Base-by-base conservation (phyloP, 1,140 invertebrate species). In the Eciton burchellii region DNA sequence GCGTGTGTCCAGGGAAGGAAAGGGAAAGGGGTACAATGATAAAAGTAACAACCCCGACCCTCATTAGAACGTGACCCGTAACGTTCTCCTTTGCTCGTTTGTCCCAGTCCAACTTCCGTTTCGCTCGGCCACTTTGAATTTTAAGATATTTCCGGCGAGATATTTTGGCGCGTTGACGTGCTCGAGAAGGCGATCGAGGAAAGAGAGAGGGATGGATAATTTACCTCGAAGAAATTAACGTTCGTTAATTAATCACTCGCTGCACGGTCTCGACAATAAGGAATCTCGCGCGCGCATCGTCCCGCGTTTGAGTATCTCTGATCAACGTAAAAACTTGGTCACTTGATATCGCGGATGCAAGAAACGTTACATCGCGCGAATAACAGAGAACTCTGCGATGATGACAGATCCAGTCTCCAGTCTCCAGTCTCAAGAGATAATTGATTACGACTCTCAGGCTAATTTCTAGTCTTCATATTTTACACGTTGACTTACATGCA, bases 11-110 rank as follows among this genome's bases (percentile, higher is more conserved):
- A 83, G 82, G 35, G 35, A 35, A 35, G 35, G 6, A 35, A 6
- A 35, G 35, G 35, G 35, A 35, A 88, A 84, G 83, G 83, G 88
- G 59, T 49, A n/a, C 65, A 65, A 83, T 86, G 89, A 91, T 91
- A 91, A 90, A 91, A 89, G 76, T 89, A 89, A 89, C 89, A 85
- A 91, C 89, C 88, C 79, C 60, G 74, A 81, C 84, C 82, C 82
- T 87, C 86, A 71, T 87, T 87, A 87, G 70, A 87, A 81, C 72
- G 47, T 56, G 81, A 68, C 71, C 63, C 65, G 79, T 62, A 54
- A 49, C 47, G 29, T 16, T 41, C 3, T 8, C 4, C 12, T 21
- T 41, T 24, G n/a, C 59, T 41, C 52, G 66, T 43, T 21, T 52
- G 29, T 41, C 26, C 29, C 21, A 76, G 14, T 35, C 41, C 5